These are phyloP conservation scores for Chelidonichthys spinosus DNA, from an alignment of 2,797 vertebrate genomes.

Conservation along the genomic window DNA sequence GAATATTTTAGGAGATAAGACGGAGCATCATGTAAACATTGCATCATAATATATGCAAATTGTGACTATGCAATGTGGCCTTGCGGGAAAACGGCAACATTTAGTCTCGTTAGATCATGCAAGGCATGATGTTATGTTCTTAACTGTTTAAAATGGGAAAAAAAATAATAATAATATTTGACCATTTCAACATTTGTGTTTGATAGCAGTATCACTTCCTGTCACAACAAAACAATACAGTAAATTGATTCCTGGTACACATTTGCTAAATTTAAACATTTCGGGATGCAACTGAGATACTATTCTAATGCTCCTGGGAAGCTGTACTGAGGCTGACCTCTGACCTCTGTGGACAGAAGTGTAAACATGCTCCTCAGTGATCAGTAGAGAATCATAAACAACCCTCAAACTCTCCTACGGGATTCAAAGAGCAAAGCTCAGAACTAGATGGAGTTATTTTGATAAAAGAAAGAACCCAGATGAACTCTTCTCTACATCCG, in stretches of 20 bases:
- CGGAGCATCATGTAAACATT: background rate
- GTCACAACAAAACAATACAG: background rate
- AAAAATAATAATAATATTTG: too few species aligned
- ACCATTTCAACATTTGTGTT: background rate
- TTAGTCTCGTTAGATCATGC: background rate
- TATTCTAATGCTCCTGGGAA: background rate
- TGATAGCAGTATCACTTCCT: background rate
- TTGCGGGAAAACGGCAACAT: background rate
- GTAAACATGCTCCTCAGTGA: constrained; percentile 3
- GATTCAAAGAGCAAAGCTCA: constrained; percentile 1
- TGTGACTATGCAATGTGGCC: background rate
- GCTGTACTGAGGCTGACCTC: background rate
- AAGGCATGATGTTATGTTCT: background rate
- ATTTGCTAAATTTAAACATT: background rate
- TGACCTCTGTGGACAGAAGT: constrained; percentile 2
- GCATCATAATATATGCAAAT: background rate
- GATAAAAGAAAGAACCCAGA: background rate
- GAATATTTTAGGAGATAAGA: constrained; percentile 12
- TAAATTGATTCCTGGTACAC: background rate
- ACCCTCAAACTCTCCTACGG: background rate
- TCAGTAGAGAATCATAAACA: background rate
- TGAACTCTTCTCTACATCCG: background rate
- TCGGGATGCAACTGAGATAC: too few species aligned
- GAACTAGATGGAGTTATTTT: background rate
- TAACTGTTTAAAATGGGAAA: background rate